phyloP scores from a whole-genome alignment of 2,888 invertebrate species.

The Plagiodera versicolora region DNA sequence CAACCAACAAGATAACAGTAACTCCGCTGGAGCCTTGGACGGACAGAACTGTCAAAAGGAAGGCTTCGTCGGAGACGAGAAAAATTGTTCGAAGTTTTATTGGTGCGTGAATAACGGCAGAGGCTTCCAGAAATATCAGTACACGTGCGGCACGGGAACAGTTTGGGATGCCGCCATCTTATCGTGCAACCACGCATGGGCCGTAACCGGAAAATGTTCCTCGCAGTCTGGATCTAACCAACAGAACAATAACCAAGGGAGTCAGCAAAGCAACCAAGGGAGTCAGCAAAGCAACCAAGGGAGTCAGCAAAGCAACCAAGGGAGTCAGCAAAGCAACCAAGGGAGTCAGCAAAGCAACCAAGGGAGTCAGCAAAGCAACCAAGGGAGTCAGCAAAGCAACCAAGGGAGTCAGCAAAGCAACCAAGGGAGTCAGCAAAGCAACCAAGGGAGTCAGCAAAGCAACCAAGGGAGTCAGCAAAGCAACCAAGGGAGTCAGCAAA shows the following conservation, averaged over 20 bases:
- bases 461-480: conserved; percentile 18
- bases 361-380: conserved; percentile 36
- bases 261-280: conserved; percentile 14
- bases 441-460: not conserved
- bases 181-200: conserved; percentile 73
- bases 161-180: conserved; percentile 72
- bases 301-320: conserved; percentile 22
- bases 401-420: conserved; percentile 1
- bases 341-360: conserved; percentile 15
- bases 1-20: not conserved
- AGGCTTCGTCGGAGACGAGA: conserved; percentile 71
- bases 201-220: conserved; percentile 52
- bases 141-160: conserved; percentile 74
- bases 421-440: conserved; percentile 8
- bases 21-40: not conserved
- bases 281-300: conserved; percentile 3
- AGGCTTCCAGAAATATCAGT: conserved; percentile 68
- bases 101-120: conserved; percentile 70
- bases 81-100: conserved; percentile 75
- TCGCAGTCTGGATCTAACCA: not conserved
- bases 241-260: conserved; percentile 14
- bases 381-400: not conserved
- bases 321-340: conserved; percentile 18
- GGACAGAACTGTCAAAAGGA: conserved; percentile 59
- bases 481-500: not conserved